Evolutionary conservation across 2,113 vertebrate species (phyloP), one percentile per base, ranked within the genome.

Genomic region (Rattus rattus): DNA sequence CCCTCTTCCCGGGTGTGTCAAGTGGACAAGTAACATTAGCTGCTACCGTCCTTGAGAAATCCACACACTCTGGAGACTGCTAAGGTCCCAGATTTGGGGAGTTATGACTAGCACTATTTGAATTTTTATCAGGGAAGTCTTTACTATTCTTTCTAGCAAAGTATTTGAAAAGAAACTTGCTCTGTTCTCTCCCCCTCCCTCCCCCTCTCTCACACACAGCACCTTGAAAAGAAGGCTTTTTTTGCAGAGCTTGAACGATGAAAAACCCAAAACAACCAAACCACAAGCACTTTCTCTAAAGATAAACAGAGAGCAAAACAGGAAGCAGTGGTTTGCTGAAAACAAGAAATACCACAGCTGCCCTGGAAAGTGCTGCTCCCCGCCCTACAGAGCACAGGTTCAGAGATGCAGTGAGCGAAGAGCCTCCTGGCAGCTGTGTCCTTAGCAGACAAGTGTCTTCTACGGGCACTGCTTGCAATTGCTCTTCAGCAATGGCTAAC

Each of bases 251-350:
- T 83, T 94, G 86, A 96, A 86, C 56, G 69, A 94, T 88, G 96
- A 97, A 95, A 96, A 98, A 96, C 84, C 96, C 98, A 98, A 97
- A 90, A 75, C 67, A 69, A 70, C 90, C 76, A 93, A 96, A 91
- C 91, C 96, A 72, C 93, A 36, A 92, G n/a, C 19, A 69, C 85
- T 97, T 96, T 97, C 98, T 97, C 95, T 97, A 98, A 98, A 97
- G 10, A 95, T 97, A 98, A 98, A 96, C 92, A 91, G 97, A 93
- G 94, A 96, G 94, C 97, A 98, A 98, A 98, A 98, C 92, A 97
- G 98, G 98, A 98, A 98, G 93, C 13, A 5, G 92, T 95, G 92
- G 92, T 90, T 98, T 65, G 7, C 20, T 95, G 47, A 92, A 94
- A 69, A 95, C 43, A 28, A 96, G 54, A 87, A 94, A 83, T 36